A percentile compares a stretch with the other conserved stretches of the same genome.
Evolutionary conservation across 2,797 vertebrate species (phyloP).

Genomic region (Psittacula echo): DNA sequence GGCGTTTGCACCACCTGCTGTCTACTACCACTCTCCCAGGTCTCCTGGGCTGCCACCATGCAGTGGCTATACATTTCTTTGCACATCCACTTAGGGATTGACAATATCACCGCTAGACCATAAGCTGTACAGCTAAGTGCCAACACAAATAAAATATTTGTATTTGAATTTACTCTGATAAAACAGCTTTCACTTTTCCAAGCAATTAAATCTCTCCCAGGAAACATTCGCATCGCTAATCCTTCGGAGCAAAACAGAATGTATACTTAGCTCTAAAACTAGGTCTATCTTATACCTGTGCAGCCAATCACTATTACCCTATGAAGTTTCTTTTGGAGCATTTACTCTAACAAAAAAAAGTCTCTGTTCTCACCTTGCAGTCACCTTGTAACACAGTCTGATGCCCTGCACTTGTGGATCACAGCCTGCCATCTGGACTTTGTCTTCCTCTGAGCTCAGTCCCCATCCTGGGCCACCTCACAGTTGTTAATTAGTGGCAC

Average conservation of each 20-base stretch:
- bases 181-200: neutral
- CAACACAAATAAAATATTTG: neutral
- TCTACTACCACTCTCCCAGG: accelerated
- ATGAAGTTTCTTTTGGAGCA: neutral
- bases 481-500: conserved; percentile 63
- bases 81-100: neutral
- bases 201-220: neutral
- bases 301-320: neutral
- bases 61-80: neutral
- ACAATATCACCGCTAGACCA: neutral
- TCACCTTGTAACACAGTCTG: conserved; percentile 46
- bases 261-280: neutral
- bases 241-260: neutral
- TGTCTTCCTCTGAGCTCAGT: conserved; percentile 19
- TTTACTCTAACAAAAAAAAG: neutral
- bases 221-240: neutral
- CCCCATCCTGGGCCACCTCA: neutral
- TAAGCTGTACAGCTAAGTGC: neutral
- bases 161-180: neutral
- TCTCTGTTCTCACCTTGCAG: conserved; percentile 36
- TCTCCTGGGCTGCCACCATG: too few relatives aligned
- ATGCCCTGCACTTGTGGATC: conserved; percentile 36
- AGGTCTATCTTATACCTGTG: neutral
- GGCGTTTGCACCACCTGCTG: neutral
- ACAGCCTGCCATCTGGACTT: conserved; percentile 70